A percentile compares a stretch with the other conserved stretches of the same genome.
phyloP scores from a whole-genome alignment of 2,888 invertebrate species.

The Chymomyza procnemis region DNA sequence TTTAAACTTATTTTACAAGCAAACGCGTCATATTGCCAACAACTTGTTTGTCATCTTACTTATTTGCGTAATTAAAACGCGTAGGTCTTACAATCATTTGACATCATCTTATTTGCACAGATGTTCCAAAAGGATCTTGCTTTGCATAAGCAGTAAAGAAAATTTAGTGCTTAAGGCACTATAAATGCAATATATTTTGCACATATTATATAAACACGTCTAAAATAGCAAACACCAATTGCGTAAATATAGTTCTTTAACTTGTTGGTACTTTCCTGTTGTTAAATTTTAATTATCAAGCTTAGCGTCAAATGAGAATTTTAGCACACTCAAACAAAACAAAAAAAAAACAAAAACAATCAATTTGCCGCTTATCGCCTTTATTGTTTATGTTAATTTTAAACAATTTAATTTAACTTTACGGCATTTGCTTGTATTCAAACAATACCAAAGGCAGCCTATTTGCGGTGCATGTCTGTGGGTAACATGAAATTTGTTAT shows the following conservation, averaged over 20 bases:
- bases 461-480: slow-evolving; percentile 49
- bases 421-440: slow-evolving; percentile 26
- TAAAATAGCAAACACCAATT: not conserved
- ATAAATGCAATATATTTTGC: too few relatives aligned
- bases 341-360: slow-evolving; percentile 55
- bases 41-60: not conserved
- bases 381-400: slow-evolving; percentile 68
- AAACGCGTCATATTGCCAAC: not conserved
- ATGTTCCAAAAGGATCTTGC: slow-evolving; percentile 2
- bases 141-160: not conserved
- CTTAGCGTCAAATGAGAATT: not conserved
- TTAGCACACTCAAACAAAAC: slow-evolving; percentile 8
- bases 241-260: not conserved
- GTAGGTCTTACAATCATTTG: slow-evolving; percentile 57
- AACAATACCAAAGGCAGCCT: slow-evolving; percentile 31
- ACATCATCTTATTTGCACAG: slow-evolving; percentile 45
- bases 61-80: not conserved
- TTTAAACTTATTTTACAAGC: not conserved
- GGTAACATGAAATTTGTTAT: slow-evolving; percentile 61
- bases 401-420: slow-evolving; percentile 65
- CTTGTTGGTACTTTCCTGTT: not conserved
- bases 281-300: not conserved
- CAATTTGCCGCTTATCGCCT: slow-evolving; percentile 62
- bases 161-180: not conserved
- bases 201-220: not conserved